Evolutionary conservation across 2,113 vertebrate species (phyloP).

Genomic region (Merops nubicus): DNA sequence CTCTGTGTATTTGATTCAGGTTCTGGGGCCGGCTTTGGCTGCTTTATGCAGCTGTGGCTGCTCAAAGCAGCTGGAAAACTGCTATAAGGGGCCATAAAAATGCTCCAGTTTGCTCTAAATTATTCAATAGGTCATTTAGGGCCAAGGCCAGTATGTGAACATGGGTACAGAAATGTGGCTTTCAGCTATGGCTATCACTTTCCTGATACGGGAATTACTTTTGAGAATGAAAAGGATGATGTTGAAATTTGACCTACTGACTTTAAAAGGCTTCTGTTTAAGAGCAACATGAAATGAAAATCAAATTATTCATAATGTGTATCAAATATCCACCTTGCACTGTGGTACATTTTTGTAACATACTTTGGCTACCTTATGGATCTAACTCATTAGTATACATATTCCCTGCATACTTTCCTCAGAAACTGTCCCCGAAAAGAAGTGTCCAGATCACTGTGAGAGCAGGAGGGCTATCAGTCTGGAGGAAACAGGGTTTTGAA

Average conservation of each 20-base stretch:
- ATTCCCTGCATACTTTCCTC: neutral
- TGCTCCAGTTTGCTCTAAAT: neutral
- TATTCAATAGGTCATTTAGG: neutral
- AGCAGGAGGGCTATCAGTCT: neutral
- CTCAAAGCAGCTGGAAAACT: constrained; percentile 7
- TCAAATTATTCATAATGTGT: neutral
- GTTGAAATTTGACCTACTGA: neutral
- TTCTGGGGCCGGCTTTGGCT: neutral
- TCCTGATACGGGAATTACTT: neutral
- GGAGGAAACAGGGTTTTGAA: neutral
- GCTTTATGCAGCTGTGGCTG: neutral
- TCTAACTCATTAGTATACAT: neutral
- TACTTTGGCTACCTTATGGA: neutral
- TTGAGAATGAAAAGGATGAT: neutral
- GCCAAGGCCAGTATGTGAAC: neutral
- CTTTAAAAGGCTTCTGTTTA: neutral
- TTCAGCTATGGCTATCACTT: neutral
- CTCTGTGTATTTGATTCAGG: neutral
- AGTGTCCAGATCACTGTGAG: neutral
- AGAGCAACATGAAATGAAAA: neutral
- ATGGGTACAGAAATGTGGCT: neutral
- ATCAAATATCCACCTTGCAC: neutral
- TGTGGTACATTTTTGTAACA: neutral
- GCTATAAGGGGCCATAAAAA: neutral
- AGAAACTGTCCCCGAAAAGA: neutral